Percentiles rank a stretch among this genome's conserved stretches.
These are phyloP conservation scores for Atethmia centrago DNA, from an alignment of 2,888 invertebrate genomes.

Conservation along the genomic window DNA sequence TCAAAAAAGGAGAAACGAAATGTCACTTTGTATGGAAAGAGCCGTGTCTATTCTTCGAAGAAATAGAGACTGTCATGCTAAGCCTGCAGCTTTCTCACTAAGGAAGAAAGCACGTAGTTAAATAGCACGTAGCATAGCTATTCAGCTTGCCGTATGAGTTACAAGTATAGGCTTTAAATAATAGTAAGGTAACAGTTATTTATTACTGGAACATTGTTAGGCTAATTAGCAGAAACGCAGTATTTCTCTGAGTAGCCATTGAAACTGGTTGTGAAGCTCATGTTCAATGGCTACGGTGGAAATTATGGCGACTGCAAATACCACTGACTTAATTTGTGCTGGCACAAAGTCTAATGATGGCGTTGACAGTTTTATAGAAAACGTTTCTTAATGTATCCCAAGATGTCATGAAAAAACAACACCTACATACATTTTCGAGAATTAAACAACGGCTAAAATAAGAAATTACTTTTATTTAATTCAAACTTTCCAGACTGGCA, in stretches of 20 bases:
- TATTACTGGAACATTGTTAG: conserved; percentile 33
- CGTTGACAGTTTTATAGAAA: not conserved
- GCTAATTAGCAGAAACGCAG: conserved; percentile 35
- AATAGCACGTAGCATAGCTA: conserved; percentile 27
- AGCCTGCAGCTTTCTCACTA: conserved; percentile 40
- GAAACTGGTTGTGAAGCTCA: not conserved
- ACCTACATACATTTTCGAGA: not conserved
- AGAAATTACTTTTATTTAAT: not conserved
- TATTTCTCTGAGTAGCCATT: conserved; percentile 1
- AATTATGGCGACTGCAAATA: not conserved
- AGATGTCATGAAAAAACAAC: not conserved
- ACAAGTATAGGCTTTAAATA: conserved; percentile 42
- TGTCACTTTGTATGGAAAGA: too few relatives aligned
- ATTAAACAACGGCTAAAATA: not conserved
- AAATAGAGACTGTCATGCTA: too few relatives aligned
- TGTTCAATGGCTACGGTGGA: not conserved
- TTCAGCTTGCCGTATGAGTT: conserved; percentile 25
- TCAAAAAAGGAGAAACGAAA: too few relatives aligned
- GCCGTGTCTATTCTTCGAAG: too few relatives aligned
- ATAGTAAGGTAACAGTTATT: conserved; percentile 18
- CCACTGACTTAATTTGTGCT: not conserved
- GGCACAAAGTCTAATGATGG: not conserved
- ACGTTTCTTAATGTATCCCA: not conserved
- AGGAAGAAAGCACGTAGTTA: conserved; percentile 27
- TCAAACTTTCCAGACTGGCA: not conserved